Evolutionary conservation across 1,140 invertebrate species (phyloP).

Genomic region (Drosophila chauvacae): DNA sequence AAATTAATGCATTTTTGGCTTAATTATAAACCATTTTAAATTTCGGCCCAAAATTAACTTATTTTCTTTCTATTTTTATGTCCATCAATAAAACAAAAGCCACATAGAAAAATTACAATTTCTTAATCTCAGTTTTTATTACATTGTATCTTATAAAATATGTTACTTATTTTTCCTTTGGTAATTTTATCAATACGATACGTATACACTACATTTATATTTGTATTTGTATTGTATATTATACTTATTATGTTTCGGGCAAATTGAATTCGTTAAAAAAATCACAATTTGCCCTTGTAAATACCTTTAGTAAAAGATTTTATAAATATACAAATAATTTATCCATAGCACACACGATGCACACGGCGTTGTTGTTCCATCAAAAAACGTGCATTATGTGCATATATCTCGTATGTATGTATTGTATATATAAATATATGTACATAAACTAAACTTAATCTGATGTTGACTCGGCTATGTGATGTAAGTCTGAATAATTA

Average conservation of each 20-base stretch:
- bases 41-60: too few species aligned
- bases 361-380: slow-evolving; percentile 28
- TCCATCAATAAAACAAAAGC: not conserved
- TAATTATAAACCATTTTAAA: not conserved
- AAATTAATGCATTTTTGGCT: not conserved
- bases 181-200: slow-evolving; percentile 78
- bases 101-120: slow-evolving; percentile 47
- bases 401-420: slow-evolving; percentile 36
- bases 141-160: slow-evolving; percentile 78
- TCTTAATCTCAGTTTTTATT: slow-evolving; percentile 69
- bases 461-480: slow-evolving; percentile 86
- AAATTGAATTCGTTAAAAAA: slow-evolving; percentile 71
- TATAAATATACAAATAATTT: slow-evolving; percentile 75
- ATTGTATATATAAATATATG: slow-evolving; percentile 43
- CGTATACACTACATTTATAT: slow-evolving; percentile 75
- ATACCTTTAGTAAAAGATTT: slow-evolving; percentile 70
- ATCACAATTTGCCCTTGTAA: slow-evolving; percentile 58
- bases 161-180: slow-evolving; percentile 75
- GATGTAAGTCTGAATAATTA: slow-evolving; percentile 94
- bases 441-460: slow-evolving; percentile 59
- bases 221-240: slow-evolving; percentile 62
- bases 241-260: slow-evolving; percentile 68
- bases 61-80: not conserved
- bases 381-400: slow-evolving; percentile 30
- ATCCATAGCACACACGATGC: slow-evolving; percentile 64